Evolutionary conservation across 2,888 invertebrate genomes (phyloP), one percentile per base, ranked within the genome.

Genomic region (Phalera bucephala): DNA sequence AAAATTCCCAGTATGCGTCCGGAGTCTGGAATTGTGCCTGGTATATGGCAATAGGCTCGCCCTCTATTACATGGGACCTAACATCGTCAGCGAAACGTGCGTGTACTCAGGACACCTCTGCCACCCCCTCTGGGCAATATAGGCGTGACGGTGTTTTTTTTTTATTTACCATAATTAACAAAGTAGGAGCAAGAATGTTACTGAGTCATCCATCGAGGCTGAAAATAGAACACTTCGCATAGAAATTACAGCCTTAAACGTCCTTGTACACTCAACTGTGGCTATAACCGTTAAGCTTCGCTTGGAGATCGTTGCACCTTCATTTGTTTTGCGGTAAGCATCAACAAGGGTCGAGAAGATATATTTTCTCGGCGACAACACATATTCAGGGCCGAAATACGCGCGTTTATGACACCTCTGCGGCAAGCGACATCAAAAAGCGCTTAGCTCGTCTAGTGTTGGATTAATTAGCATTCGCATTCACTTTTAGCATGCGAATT

Each of bases 351-450:
- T 39, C 41, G 53, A 59, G 62, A 63, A 67, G 67, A 71, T 65
- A 66, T 64, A 64, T 64, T 70, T 58, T 44, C 36, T 42, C 38
- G 41, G 43, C 53, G 54, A 51, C 53, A 40, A 40, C 34, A 43
- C 47, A 48, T 52, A 59, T 57, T 57, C 54, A 41, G 38, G 44
- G 45, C 40, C 61, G 45, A 43, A 62, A 65, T 59, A 65, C 45
- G 56, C 64, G 64, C 72, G 63, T 78, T 79, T 77, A 80, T 65
- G 75, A 69, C 44, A 61, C 71, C 63, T 71, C 49, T 51, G 72
- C 59, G 71, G 54, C 42, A 40, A 51, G 64, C 52, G 71, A 80
- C 80, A 79, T 80, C 79, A 80, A 80, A 79, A 79, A 78, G 74
- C 78, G 78, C 76, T 17, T 17, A 17, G 17, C 5, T 3, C 3